These are phyloP conservation scores for Pseudoips prasinana DNA, from an alignment of 2,888 invertebrate species.

Conservation along the genomic window DNA sequence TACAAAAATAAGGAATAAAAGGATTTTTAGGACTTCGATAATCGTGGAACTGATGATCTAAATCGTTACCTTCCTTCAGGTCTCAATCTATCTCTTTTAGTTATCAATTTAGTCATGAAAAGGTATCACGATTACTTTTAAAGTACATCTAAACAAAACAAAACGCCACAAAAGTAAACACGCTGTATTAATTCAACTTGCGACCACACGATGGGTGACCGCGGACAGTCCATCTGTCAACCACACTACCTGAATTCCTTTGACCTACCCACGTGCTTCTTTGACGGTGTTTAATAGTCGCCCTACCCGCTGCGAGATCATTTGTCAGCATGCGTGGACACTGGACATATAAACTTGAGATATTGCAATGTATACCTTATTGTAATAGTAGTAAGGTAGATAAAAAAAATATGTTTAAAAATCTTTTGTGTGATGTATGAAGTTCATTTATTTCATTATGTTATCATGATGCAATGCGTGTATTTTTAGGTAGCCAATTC, in stretches of 20 bases:
- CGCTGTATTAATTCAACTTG: slow-evolving; percentile 31
- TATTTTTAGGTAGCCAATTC: too few species aligned
- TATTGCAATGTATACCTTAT: slow-evolving; percentile 1
- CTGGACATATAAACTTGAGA: slow-evolving; percentile 6
- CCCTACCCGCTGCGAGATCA: slow-evolving; percentile 62
- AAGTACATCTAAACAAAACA: slow-evolving; percentile 1
- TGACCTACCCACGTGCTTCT: slow-evolving; percentile 46
- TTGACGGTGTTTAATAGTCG: slow-evolving; percentile 57
- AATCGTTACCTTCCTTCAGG: too few species aligned
- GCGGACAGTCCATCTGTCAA: slow-evolving; percentile 59
- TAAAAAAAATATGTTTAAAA: background rate
- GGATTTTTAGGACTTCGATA: too few species aligned
- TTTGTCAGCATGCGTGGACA: slow-evolving; percentile 58
- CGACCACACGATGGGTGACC: slow-evolving; percentile 39
- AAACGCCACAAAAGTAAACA: slow-evolving; percentile 11
- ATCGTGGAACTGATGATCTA: too few species aligned
- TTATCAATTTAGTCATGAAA: too few species aligned
- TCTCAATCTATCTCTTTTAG: too few species aligned
- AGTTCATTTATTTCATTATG: too few species aligned
- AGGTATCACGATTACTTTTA: too few species aligned
- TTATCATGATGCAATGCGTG: too few species aligned
- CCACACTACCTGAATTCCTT: slow-evolving; percentile 62
- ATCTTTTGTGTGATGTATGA: too few species aligned
- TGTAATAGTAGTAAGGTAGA: background rate
- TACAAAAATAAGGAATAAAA: too few species aligned